Base-by-base conservation (phyloP, 2,797 vertebrate species). In the Falco berigora region DNA sequence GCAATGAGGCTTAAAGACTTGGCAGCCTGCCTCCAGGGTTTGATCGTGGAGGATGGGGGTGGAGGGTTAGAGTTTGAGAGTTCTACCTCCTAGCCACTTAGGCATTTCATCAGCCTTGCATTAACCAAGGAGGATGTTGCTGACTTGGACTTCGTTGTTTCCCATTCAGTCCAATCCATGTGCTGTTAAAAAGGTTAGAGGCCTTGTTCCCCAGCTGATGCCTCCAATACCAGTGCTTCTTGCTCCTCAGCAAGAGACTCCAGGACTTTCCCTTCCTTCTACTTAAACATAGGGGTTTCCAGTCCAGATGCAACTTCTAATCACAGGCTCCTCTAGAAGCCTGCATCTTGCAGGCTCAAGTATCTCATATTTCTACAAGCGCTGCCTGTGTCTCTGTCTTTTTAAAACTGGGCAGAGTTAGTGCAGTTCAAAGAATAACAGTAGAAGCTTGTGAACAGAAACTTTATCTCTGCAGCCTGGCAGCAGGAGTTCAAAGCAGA, bases 161-260 rank as follows among this genome's bases (percentile, higher is more conserved):
- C 12, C 44, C 18, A 4, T 81, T 86, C 47, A 67, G 0, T 82
- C 69, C 69, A 46, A 3, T 76, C 69, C 17, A 1, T 59, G 21
- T 58, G 12, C 67, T 77, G 14, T 27, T 71, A 50, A 55, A 83
- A 40, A 46, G 42, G 15, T 30, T 50, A 32, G 36, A 66, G 20
- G 9, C 10, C 24, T 69, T 0, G 0, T 75, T 73, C n/a, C 5
- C 2, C 1, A 2, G 12, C 53, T 62, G 36, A 23, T 61, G 44
- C 20, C 13, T 68, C 44, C 59, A n/a, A 1, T 47, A 23, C 19
- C 42, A 61, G 47, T 44, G 50, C 46, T 91, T 53, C 81, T 59
- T 72, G 32, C 10, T 79, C 50, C 42, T 85, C 34, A 72, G 59
- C 62, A 64, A 61, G 42, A 79, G 42, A 27, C 40, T 58, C 5